Base-by-base conservation (phyloP, 2,888 invertebrate species). In the Melipona bicolor region DNA sequence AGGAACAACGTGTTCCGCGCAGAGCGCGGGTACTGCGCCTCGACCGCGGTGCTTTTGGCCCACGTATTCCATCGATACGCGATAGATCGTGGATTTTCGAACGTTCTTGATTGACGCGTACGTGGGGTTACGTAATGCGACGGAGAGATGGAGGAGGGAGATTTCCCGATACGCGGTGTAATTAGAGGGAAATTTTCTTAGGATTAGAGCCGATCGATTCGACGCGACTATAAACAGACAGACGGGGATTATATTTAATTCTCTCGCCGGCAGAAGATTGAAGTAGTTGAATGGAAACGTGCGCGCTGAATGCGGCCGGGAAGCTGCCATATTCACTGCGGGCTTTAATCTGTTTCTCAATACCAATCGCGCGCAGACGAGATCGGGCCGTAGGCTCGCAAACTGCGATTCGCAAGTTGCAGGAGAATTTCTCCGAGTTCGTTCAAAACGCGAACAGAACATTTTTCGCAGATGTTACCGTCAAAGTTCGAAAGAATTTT, bases 241-340 rank as follows among this genome's bases (percentile, higher is more conserved):
- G 81, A 36, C 77, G n/a, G 32, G 65, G 65, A 77, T 77, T 77
- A 77, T 77, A 81, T 77, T 83, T 81, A 81, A 83, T 83, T 81
- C 69, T 24, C n/a, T 11, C 19, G 61, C n/a, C 27, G 27, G 49
- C n/a, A 56, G 32, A 4, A 32, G n/a, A n/a, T 56, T 4, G 36
- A 4, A 61, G 17, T 71, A 17, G 81, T 32, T 64, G 69, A 81
- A 77, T 74, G 64, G 77, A 59, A 73, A n/a, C 62, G 75, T 21
- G 19, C 54, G 24, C 19, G 11, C 5, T 54, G 82, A 75, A 75
- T 43, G 67, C 70, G n/a, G 50, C 21, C 68, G 74, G 64, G 52
- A 27, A 67, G 65, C 43, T 43, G 43, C 73, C 43, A 11, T 73
- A 73, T 62, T 69, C 78, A 67, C 52, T 24, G 64, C 62, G 24